These are phyloP conservation scores for Epistrophe eligans DNA, from an alignment of 2,888 invertebrate genomes.

Conservation along the genomic window DNA sequence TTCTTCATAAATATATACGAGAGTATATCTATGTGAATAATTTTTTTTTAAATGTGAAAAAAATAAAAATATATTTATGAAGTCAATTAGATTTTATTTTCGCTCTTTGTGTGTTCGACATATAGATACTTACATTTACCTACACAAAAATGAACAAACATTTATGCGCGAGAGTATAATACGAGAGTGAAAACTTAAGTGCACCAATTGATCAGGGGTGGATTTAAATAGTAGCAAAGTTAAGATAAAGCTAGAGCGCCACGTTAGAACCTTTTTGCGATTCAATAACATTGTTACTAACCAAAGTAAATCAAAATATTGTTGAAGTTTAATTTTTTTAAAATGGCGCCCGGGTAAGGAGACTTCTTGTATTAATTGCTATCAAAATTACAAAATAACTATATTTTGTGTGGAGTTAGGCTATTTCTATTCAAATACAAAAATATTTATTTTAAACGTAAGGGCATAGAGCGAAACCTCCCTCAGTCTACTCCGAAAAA, in stretches of 20 bases:
- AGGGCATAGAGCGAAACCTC: no score
- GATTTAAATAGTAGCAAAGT: no score
- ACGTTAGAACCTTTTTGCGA: not conserved
- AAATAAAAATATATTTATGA: slow-evolving; percentile 28
- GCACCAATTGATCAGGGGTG: slow-evolving; percentile 5
- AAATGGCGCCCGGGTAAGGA: no score
- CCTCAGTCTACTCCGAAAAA: no score
- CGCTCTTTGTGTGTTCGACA: slow-evolving; percentile 27
- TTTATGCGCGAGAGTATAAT: not conserved
- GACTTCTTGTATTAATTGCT: no score
- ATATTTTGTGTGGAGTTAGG: no score
- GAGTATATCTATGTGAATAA: slow-evolving; percentile 3
- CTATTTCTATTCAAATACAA: no score
- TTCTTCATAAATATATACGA: slow-evolving; percentile 1
- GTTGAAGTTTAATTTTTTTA: no score
- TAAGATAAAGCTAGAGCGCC: not conserved
- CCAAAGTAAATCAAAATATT: no score
- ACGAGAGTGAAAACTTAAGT: slow-evolving; percentile 58
- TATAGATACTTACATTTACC: not conserved
- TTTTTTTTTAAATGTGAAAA: not conserved
- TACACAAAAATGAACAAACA: slow-evolving; percentile 5
- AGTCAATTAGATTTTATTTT: slow-evolving; percentile 60
- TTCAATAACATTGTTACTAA: no score
- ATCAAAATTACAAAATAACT: no score
- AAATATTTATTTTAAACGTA: no score